phyloP scores from a whole-genome alignment of 1,140 invertebrate genomes.

The Dolichoris vasculosae region DNA sequence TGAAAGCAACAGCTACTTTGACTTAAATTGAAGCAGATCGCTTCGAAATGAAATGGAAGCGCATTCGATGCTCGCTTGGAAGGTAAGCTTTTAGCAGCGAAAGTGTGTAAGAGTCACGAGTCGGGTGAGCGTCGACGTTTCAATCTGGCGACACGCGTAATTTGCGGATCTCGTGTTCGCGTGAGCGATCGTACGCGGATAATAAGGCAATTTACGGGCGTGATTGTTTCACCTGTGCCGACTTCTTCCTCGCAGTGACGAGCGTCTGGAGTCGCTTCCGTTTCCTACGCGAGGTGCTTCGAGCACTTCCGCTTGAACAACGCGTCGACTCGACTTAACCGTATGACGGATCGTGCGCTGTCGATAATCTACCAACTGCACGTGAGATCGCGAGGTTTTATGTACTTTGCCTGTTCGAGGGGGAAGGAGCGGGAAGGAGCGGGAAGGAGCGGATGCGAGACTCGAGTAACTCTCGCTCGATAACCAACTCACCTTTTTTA shows the following conservation, averaged over 20 bases:
- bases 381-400: background rate
- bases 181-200: slow-evolving; percentile 30
- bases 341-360: background rate
- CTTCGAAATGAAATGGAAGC: background rate
- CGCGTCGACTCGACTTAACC: background rate
- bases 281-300: background rate
- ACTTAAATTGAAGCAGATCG: background rate
- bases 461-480: no score
- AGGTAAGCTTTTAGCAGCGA: background rate
- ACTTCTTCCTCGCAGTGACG: background rate
- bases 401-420: background rate
- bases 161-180: background rate
- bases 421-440: background rate
- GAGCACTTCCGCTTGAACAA: background rate
- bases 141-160: slow-evolving; percentile 28
- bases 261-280: background rate
- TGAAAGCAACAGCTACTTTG: no score
- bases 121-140: background rate
- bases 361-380: background rate
- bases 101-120: background rate
- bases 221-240: background rate
- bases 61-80: background rate
- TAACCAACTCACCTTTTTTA: background rate
- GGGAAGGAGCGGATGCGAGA: background rate
- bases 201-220: slow-evolving; percentile 46